Conservation (phyloP, 2,113 vertebrate genomes). For the Notarius quadriscutis region DNA sequence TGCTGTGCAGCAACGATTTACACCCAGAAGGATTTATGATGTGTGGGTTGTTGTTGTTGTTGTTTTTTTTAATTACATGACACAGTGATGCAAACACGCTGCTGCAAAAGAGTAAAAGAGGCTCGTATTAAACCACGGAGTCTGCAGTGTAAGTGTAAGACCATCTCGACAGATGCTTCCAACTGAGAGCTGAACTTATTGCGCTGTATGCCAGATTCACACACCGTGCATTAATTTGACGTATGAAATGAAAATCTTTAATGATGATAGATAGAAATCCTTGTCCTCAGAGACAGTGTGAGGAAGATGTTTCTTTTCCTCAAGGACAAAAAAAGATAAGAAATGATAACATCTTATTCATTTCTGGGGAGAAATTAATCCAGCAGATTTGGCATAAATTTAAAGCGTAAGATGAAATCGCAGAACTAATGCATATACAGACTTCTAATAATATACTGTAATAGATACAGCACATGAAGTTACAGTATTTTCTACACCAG, state of each 20-base stretch:
- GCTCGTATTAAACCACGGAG: not conserved
- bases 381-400: not conserved
- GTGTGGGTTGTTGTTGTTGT: not conserved
- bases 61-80: not conserved
- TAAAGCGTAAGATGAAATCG: not conserved
- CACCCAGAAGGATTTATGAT: not conserved
- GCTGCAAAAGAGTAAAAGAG: not conserved
- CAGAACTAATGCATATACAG: not conserved
- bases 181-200: not conserved
- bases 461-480: not conserved
- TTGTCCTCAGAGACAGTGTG: not conserved
- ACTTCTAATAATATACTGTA: not conserved
- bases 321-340: not conserved
- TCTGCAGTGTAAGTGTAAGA: not conserved
- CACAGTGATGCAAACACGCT: not conserved
- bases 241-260: not conserved
- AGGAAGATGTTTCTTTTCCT: not conserved
- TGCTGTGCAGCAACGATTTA: not conserved
- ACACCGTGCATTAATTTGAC: not conserved
- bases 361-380: not conserved
- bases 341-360: not conserved
- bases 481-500: not conserved
- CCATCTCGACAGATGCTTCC: constrained; percentile 7
- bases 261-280: not conserved
- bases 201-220: not conserved